Evolutionary conservation across 2,113 vertebrate genomes (phyloP).

Genomic region (Xenopus laevis): DNA sequence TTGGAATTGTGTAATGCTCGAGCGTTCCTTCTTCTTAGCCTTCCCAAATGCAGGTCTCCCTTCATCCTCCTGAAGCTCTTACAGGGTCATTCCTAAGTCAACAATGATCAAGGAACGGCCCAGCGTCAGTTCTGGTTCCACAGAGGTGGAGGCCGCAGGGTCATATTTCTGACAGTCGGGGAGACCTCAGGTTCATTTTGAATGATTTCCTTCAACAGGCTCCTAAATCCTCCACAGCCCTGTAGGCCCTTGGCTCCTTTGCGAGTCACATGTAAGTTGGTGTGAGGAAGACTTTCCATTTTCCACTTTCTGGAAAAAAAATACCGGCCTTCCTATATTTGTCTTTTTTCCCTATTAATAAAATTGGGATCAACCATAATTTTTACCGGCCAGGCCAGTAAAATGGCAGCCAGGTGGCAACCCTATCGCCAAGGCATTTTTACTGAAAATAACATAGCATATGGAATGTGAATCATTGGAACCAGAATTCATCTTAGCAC

Average conservation of each 20-base stretch:
- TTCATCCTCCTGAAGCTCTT: conserved; percentile 45
- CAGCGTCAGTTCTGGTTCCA: conserved; percentile 5
- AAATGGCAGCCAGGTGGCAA: no score
- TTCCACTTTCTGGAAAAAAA: no score
- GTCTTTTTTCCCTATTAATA: no score
- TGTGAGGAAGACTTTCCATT: not conserved
- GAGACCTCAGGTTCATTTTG: conserved; percentile 54
- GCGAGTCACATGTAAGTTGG: not conserved
- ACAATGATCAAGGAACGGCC: not conserved
- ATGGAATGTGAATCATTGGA: no score
- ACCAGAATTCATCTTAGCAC: no score
- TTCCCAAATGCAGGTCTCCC: conserved; percentile 1
- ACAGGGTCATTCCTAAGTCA: conserved; percentile 50
- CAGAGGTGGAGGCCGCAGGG: not conserved
- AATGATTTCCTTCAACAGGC: conserved; percentile 63
- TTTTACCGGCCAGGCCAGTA: no score
- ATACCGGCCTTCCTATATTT: no score
- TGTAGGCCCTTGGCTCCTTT: not conserved
- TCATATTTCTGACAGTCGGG: conserved; percentile 28
- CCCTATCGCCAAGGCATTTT: no score
- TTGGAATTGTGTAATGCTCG: conserved; percentile 66
- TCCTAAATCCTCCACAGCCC: conserved; percentile 12
- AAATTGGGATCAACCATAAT: no score
- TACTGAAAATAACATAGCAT: no score
- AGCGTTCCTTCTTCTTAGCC: conserved; percentile 52